Evolutionary conservation across 2,888 invertebrate genomes (phyloP).

Genomic region (Apamea epomidion): DNA sequence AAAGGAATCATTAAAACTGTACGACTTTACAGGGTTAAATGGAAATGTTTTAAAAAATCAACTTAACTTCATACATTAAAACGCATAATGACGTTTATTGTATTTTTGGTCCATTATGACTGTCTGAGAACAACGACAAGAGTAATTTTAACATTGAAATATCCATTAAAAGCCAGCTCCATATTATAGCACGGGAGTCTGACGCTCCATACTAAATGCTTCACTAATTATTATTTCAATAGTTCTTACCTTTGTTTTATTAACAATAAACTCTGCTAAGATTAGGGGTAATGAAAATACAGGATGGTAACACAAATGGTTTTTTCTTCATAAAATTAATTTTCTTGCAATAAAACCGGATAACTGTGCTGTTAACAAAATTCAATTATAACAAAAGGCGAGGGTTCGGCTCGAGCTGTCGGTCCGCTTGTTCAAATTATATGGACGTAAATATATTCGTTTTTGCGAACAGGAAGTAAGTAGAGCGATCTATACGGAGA

Average conservation of each 20-base stretch:
- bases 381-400: conserved; percentile 76
- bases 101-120: conserved; percentile 32
- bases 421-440: conserved; percentile 27
- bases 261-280: conserved; percentile 74
- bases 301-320: conserved; percentile 71
- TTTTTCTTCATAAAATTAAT: conserved; percentile 77
- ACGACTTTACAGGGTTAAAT: background rate
- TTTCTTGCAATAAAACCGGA: conserved; percentile 77
- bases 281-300: conserved; percentile 80
- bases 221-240: conserved; percentile 65
- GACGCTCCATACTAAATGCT: conserved; percentile 46
- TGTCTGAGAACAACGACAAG: conserved; percentile 56
- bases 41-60: background rate
- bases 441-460: conserved; percentile 33
- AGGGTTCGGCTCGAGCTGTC: conserved; percentile 18
- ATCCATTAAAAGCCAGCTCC: conserved; percentile 49
- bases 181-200: conserved; percentile 21
- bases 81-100: conserved; percentile 2
- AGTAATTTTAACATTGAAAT: conserved; percentile 63
- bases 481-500: conserved; percentile 16
- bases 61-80: background rate
- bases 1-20: conserved; percentile 1
- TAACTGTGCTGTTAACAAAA: conserved; percentile 77
- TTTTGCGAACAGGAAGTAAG: conserved; percentile 42
- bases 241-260: conserved; percentile 74